Conservation (phyloP, 1,140 invertebrate species). For the Euura lappo region DNA sequence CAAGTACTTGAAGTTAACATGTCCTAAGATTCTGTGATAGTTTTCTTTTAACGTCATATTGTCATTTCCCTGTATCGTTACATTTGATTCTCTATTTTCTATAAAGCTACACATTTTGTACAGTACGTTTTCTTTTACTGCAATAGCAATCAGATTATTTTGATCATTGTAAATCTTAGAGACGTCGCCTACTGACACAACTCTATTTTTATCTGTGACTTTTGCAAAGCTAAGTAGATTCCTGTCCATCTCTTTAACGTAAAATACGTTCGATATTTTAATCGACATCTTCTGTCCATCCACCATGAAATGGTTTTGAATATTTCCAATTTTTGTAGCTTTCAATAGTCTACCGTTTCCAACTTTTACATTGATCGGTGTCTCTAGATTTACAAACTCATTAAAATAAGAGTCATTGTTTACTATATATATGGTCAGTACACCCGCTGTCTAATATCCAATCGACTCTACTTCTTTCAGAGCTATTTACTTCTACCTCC, state of each 20-base stretch:
- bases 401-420: constrained; percentile 26
- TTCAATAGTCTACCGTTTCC: constrained; percentile 16
- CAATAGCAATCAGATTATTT: constrained; percentile 20
- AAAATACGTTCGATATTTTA: constrained; percentile 19
- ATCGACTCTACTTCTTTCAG: constrained; percentile 5
- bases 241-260: constrained; percentile 19
- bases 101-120: constrained; percentile 25
- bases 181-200: constrained; percentile 20
- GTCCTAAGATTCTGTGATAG: constrained; percentile 25
- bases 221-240: constrained; percentile 18
- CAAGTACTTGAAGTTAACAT: constrained; percentile 30
- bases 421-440: constrained; percentile 28
- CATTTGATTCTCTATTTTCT: background rate
- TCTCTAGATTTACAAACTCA: constrained; percentile 3
- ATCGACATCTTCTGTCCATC: constrained; percentile 3
- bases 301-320: constrained; percentile 12
- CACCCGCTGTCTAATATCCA: constrained; percentile 29
- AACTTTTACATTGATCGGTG: constrained; percentile 15
- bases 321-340: constrained; percentile 21
- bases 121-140: constrained; percentile 20
- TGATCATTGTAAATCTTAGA: constrained; percentile 23
- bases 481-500: too few species aligned
- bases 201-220: constrained; percentile 20
- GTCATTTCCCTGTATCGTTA: background rate
- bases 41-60: constrained; percentile 29